Percentiles rank a stretch among this genome's conserved stretches.
Conservation (phyloP, 1,140 invertebrate species). For the Kradibia gibbosae region DNA sequence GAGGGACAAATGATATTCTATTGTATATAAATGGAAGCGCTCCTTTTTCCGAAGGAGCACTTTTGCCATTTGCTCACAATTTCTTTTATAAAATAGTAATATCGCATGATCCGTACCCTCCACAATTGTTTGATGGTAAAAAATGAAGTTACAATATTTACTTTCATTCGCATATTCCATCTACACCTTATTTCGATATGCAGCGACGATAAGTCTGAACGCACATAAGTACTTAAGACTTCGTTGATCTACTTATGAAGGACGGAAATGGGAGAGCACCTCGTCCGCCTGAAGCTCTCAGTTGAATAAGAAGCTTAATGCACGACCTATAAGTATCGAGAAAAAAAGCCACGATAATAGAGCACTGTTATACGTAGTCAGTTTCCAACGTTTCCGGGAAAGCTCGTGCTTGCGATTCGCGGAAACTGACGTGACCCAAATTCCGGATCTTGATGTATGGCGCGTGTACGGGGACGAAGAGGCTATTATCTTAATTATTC, state of each 20-base stretch:
- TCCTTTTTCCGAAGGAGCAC: background rate
- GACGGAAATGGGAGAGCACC: background rate
- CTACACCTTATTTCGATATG: background rate
- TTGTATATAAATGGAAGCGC: background rate
- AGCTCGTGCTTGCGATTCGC: slow-evolving; percentile 19
- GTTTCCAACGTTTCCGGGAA: background rate
- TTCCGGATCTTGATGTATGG: slow-evolving; percentile 36
- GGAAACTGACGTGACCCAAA: slow-evolving; percentile 40
- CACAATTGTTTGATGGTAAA: background rate
- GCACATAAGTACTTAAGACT: slow-evolving; percentile 7
- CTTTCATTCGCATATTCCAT: background rate
- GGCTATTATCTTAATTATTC: slow-evolving; percentile 50
- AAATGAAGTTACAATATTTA: slow-evolving; percentile 13
- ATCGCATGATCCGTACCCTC: background rate
- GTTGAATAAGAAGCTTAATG: slow-evolving; percentile 18
- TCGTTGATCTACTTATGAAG: slow-evolving; percentile 6
- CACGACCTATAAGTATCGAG: slow-evolving; percentile 12
- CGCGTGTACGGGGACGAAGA: background rate
- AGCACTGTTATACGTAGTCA: background rate
- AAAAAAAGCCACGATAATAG: slow-evolving; percentile 22
- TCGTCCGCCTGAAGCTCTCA: background rate
- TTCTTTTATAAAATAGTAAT: background rate
- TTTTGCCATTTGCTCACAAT: background rate
- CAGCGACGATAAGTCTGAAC: slow-evolving; percentile 3
- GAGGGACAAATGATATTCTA: background rate